A percentile compares a stretch with the other conserved stretches of the same genome.
Evolutionary conservation across 2,797 vertebrate genomes (phyloP).

Genomic region (Chromobotia macracanthus): DNA sequence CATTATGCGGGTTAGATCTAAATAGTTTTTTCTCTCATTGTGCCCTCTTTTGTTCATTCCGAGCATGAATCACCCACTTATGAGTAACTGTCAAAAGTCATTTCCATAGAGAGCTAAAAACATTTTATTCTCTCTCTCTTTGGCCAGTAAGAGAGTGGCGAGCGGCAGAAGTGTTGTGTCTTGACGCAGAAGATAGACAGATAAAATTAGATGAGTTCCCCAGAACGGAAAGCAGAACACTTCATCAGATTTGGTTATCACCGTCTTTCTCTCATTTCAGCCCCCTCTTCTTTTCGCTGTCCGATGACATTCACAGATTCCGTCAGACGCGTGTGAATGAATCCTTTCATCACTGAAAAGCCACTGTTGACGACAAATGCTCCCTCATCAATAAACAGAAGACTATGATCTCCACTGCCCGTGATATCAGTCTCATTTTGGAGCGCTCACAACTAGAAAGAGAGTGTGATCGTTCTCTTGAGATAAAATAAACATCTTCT

Average conservation of each 20-base stretch:
- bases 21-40: conserved; percentile 36
- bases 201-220: conserved; percentile 63
- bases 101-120: conserved; percentile 51
- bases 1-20: conserved; percentile 49
- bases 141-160: conserved; percentile 3
- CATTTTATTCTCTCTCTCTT: conserved; percentile 5
- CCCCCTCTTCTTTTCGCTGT: conserved; percentile 44
- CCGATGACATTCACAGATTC: conserved; percentile 54
- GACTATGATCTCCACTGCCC: conserved; percentile 41
- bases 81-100: conserved; percentile 53
- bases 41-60: conserved; percentile 44
- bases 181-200: conserved; percentile 57
- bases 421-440: conserved; percentile 27
- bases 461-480: background rate
- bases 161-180: conserved; percentile 40
- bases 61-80: conserved; percentile 44
- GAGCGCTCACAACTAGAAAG: conserved; percentile 16
- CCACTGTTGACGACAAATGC: conserved; percentile 24
- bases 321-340: conserved; percentile 32
- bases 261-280: conserved; percentile 48
- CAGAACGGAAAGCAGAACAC: conserved; percentile 44
- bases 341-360: conserved; percentile 48
- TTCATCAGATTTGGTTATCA: conserved; percentile 52
- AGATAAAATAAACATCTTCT: conserved; percentile 1
- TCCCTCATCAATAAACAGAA: conserved; percentile 24